phyloP scores from a whole-genome alignment of 2,113 vertebrate genomes.

The Tricholaema leucomelas region DNA sequence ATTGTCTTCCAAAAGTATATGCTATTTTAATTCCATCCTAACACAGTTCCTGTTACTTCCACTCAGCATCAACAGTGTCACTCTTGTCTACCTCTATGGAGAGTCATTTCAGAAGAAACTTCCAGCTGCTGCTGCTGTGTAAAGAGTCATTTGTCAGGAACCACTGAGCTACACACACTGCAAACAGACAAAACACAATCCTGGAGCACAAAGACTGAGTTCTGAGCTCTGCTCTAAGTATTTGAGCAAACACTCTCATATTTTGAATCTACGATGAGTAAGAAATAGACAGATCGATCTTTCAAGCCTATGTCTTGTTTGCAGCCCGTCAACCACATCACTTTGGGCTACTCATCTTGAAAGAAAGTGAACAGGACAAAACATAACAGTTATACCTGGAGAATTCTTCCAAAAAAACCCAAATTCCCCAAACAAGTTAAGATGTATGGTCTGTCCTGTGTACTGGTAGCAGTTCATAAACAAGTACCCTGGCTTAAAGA shows the following conservation, averaged over 20 bases:
- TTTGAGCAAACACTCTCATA: background rate
- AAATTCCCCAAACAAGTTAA: background rate
- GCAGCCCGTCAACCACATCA: background rate
- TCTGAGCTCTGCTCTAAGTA: background rate
- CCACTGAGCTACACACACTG: background rate
- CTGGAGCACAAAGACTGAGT: background rate
- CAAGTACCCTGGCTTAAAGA: background rate
- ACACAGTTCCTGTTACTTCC: background rate
- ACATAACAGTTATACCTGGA: background rate
- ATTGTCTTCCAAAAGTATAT: background rate
- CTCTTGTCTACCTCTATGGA: background rate
- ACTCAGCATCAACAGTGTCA: background rate
- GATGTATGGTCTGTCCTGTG: background rate
- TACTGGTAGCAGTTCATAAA: background rate
- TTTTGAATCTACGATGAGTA: background rate
- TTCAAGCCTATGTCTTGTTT: background rate
- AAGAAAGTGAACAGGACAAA: background rate
- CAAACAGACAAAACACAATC: background rate
- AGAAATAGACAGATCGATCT: background rate
- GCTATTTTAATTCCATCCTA: background rate
- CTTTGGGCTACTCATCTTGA: background rate
- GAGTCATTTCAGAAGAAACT: background rate
- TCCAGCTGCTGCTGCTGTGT: rapidly evolving
- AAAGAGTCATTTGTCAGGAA: background rate
- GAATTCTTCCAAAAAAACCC: background rate